These are phyloP conservation scores for Formica aserva DNA, from an alignment of 2,888 invertebrate species.

Conservation along the genomic window DNA sequence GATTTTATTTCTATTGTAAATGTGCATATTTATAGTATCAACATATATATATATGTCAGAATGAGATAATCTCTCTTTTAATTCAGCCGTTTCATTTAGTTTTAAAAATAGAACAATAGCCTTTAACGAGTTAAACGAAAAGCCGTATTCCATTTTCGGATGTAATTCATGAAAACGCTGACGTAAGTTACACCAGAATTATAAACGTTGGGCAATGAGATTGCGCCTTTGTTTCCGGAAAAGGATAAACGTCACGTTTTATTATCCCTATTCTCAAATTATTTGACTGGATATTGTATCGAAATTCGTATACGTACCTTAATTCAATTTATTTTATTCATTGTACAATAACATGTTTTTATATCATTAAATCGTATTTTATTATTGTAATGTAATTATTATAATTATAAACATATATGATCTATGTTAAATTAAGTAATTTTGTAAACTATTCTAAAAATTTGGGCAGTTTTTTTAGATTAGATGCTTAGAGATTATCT, in stretches of 20 bases:
- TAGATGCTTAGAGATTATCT: neutral
- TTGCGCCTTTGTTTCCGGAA: slow-evolving; percentile 43
- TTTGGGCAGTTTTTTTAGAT: neutral
- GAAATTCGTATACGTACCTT: neutral
- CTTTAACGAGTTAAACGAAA: slow-evolving; percentile 42
- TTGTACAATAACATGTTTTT: slow-evolving; percentile 13
- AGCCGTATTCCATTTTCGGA: slow-evolving; percentile 41
- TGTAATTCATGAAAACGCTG: slow-evolving; percentile 39
- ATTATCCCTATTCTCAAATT: slow-evolving; percentile 46
- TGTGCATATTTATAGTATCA: slow-evolving; percentile 26
- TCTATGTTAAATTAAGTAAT: too few relatives aligned
- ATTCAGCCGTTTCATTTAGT: slow-evolving; percentile 10
- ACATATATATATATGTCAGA: slow-evolving; percentile 8
- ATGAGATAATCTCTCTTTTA: slow-evolving; percentile 27
- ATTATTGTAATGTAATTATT: slow-evolving; percentile 13
- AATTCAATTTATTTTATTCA: slow-evolving; percentile 25
- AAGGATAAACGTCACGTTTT: slow-evolving; percentile 41
- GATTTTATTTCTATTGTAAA: slow-evolving; percentile 20
- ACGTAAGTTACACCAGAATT: slow-evolving; percentile 50
- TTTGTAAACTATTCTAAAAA: neutral
- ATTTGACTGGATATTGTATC: slow-evolving; percentile 38
- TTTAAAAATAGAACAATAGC: slow-evolving; percentile 48
- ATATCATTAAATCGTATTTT: slow-evolving; percentile 14
- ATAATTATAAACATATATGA: neutral
- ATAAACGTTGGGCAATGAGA: slow-evolving; percentile 24